A percentile compares a stretch with the other conserved stretches of the same genome.
Conservation (phyloP, 2,797 vertebrate species). For the Holocentrus rufus region DNA sequence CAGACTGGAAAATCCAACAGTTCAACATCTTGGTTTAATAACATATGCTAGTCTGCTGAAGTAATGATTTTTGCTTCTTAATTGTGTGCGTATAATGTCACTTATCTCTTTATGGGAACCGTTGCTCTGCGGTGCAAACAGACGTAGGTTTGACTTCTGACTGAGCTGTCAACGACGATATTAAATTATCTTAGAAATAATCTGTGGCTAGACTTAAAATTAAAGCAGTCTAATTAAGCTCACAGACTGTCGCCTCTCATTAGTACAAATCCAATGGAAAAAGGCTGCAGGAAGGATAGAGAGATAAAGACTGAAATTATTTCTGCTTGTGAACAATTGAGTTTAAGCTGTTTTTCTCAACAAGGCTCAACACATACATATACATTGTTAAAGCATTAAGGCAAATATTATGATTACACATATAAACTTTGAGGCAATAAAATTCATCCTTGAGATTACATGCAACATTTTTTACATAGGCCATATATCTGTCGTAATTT, state of each 20-base stretch:
- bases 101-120: background rate
- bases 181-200: constrained; percentile 5
- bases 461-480: background rate
- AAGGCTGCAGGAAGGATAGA: background rate
- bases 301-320: background rate
- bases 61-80: background rate
- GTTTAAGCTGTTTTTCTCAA: too few relatives aligned
- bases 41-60: too few relatives aligned
- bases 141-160: constrained; percentile 5
- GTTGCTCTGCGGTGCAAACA: too few relatives aligned
- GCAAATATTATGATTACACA: background rate
- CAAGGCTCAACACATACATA: background rate
- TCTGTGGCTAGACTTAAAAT: constrained; percentile 18
- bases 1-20: background rate
- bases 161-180: constrained; percentile 6
- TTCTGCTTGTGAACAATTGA: background rate
- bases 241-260: constrained; percentile 18
- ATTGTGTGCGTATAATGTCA: constrained; percentile 5
- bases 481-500: background rate
- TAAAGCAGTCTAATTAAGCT: constrained; percentile 12
- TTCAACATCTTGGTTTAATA: background rate
- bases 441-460: background rate
- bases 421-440: background rate
- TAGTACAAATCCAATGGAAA: background rate
- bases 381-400: background rate